Conservation (phyloP, 2,888 invertebrate genomes). For the Rhimphoctona megacephalus region DNA sequence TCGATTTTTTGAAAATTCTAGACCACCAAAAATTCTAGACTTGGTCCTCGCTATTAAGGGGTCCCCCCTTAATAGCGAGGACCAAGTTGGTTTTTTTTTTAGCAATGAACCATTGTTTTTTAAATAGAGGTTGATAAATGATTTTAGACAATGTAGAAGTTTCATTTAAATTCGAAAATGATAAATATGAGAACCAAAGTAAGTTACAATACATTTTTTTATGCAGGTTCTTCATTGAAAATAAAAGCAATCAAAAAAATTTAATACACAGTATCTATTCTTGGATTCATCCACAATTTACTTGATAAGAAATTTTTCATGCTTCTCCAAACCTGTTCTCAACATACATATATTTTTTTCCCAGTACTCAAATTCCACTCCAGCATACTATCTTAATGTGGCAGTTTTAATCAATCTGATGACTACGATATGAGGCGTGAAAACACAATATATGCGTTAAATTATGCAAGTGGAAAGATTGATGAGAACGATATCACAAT, state of each 20-base stretch:
- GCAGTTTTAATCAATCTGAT: slow-evolving; percentile 55
- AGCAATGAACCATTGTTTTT: too few relatives aligned
- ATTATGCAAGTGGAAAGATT: slow-evolving; percentile 38
- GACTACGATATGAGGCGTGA: slow-evolving; percentile 10
- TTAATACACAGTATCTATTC: background rate
- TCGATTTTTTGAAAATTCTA: too few relatives aligned
- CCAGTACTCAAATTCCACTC: background rate
- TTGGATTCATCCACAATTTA: slow-evolving; percentile 16
- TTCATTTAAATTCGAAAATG: background rate
- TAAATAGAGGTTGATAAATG: too few relatives aligned
- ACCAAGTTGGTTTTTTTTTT: background rate
- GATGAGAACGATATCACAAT: slow-evolving; percentile 20
- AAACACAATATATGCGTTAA: slow-evolving; percentile 1
- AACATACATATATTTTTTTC: background rate
- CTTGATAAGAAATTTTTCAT: slow-evolving; percentile 11
- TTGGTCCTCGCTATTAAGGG: too few relatives aligned
- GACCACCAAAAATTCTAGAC: too few relatives aligned
- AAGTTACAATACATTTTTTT: background rate
- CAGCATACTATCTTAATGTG: background rate
- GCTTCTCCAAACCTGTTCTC: background rate
- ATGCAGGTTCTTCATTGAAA: background rate
- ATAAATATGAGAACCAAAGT: background rate
- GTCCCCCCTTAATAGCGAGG: too few relatives aligned
- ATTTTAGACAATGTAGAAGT: background rate
- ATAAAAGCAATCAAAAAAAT: background rate